Conservation (phyloP, 2,888 invertebrate genomes). For the Synanthedon vespiformis region DNA sequence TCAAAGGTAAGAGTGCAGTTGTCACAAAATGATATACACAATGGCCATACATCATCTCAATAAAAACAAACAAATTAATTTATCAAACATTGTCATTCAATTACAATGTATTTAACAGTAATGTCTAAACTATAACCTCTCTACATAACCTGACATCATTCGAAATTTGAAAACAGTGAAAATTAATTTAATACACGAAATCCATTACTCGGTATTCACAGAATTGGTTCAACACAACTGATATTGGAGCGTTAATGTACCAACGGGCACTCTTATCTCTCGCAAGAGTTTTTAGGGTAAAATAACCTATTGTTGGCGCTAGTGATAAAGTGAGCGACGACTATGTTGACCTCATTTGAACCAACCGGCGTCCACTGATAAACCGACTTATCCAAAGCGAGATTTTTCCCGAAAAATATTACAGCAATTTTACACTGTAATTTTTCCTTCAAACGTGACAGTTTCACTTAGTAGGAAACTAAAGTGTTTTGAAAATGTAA, state of each 20-base stretch:
- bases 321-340: constrained; percentile 5
- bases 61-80: constrained; percentile 8
- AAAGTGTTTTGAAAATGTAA: no score
- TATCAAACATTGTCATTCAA: constrained; percentile 8
- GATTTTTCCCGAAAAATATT: constrained; percentile 1
- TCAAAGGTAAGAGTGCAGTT: constrained; percentile 4
- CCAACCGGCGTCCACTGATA: constrained; percentile 4
- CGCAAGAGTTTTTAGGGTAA: neutral
- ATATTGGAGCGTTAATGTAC: neutral
- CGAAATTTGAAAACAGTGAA: neutral
- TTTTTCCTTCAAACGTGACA: no score
- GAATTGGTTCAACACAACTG: neutral
- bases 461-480: no score
- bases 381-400: constrained; percentile 7
- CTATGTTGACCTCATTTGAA: constrained; percentile 18
- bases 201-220: neutral
- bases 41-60: constrained; percentile 5
- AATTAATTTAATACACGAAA: neutral
- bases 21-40: constrained; percentile 3
- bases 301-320: neutral
- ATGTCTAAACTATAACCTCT: constrained; percentile 7
- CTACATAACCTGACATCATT: neutral
- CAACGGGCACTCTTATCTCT: neutral
- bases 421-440: no score
- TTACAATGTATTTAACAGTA: constrained; percentile 12